phyloP scores from a whole-genome alignment of 1,140 invertebrate genomes.

The Drosophila bocki region DNA sequence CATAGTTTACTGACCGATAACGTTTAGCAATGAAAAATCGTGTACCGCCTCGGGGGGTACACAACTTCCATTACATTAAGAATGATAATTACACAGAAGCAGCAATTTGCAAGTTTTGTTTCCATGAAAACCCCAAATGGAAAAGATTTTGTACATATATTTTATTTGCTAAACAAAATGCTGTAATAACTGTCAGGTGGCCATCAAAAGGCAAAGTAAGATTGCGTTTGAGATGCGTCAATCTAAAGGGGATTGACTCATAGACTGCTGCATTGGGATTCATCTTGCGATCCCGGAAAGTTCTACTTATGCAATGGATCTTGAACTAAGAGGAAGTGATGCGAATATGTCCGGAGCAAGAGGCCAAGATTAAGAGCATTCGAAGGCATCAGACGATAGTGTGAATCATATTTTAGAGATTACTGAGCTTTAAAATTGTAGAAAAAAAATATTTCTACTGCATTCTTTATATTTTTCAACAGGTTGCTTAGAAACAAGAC shows the following conservation, averaged over 20 bases:
- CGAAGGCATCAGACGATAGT: constrained; percentile 16
- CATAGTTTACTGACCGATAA: constrained; percentile 79
- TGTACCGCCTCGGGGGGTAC: constrained; percentile 15
- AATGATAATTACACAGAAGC: constrained; percentile 11
- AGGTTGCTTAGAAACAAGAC: not conserved
- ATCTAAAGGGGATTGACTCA: constrained; percentile 17
- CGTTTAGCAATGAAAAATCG: constrained; percentile 37
- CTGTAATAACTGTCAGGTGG: constrained; percentile 42
- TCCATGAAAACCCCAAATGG: not conserved
- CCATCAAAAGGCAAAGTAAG: constrained; percentile 22
- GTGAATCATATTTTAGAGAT: constrained; percentile 21
- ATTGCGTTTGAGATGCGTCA: constrained; percentile 25
- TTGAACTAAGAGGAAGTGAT: constrained; percentile 39
- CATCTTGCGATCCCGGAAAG: constrained; percentile 10
- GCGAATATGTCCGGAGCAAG: constrained; percentile 26
- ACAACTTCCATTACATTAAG: constrained; percentile 20
- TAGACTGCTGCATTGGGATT: not conserved
- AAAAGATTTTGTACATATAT: not conserved
- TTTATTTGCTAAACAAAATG: constrained; percentile 30
- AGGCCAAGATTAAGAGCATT: constrained; percentile 3
- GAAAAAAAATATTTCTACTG: not conserved
- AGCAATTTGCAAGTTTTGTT: constrained; percentile 4
- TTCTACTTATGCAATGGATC: constrained; percentile 44
- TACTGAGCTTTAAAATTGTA: not conserved
- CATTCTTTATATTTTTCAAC: not conserved